Evolutionary conservation across 2,888 invertebrate genomes (phyloP), one percentile per base, ranked within the genome.

Genomic region (Apamea monoglypha): DNA sequence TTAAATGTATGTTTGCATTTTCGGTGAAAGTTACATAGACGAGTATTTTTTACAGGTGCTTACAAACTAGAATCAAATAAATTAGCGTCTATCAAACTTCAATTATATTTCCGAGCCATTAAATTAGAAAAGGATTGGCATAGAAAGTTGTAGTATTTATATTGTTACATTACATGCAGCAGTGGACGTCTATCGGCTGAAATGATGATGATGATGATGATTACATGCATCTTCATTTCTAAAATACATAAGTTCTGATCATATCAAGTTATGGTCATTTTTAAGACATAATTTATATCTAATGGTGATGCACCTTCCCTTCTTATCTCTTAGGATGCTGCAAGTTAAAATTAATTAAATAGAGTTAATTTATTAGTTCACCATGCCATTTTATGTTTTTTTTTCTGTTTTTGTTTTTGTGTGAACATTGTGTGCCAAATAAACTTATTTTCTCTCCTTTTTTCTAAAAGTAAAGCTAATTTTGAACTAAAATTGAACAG

Each of bases 81-180:
- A 78, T 83, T 64, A 47, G 29, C 69, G 25, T 82, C 44, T 25
- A 70, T 78, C 44, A 83, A 63, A 78, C 21, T 69, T 67, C 70
- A 69, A 59, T 74, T 53, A 53, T 18, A 64, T 70, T 70, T 78
- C 64, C 36, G 14, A 70, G 0, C n/a, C 70, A 74, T 47, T 83
- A 53, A 16, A 61, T 64, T 21, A 44, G 40, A 78, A 83, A 66
- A 61, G 14, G 4, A 70, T 73, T 61, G 53, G 0, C 21, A 40
- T 61, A 47, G 44, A 78, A 83, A 82, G 73, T 78, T 36, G 6
- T 8, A 61, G 14, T 25, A 56, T 47, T 36, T 63, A 47, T 5
- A 69, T 50, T 29, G 16, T 36, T 21, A n/a, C n/a, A n/a, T n/a
- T n/a, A n/a, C n/a, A n/a, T n/a, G n/a, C n/a, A n/a, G n/a, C n/a